These are phyloP conservation scores for Drosophila mayaguana DNA, from an alignment of 2,888 invertebrate species.

Conservation along the genomic window DNA sequence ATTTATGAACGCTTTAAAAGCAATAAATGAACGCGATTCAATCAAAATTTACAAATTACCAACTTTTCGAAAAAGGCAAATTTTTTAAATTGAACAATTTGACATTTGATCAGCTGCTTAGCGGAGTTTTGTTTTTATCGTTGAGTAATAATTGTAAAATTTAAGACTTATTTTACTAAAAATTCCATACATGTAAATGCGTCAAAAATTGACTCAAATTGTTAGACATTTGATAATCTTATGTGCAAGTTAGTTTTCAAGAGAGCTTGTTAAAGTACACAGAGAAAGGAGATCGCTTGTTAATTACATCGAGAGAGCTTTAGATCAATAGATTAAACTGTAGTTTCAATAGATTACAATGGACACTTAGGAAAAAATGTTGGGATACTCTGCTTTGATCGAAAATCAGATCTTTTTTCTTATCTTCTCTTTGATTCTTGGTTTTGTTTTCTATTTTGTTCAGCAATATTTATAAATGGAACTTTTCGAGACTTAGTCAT, in stretches of 20 bases:
- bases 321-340: conserved; percentile 6
- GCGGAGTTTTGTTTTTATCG: conserved; percentile 30
- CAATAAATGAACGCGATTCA: conserved; percentile 71
- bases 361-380: conserved; percentile 38
- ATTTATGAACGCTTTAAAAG: conserved; percentile 73
- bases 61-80: conserved; percentile 75
- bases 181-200: conserved; percentile 80
- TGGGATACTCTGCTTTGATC: conserved; percentile 47
- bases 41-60: conserved; percentile 74
- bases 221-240: conserved; percentile 63
- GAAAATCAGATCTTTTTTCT: conserved; percentile 56
- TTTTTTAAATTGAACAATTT: conserved; percentile 61
- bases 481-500: conserved; percentile 64
- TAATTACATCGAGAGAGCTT: conserved; percentile 41
- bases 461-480: conserved; percentile 76
- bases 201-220: conserved; percentile 84
- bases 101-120: conserved; percentile 68
- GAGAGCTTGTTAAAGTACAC: conserved; percentile 32
- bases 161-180: conserved; percentile 60
- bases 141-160: conserved; percentile 59
- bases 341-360: conserved; percentile 25
- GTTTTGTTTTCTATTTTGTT: conserved; percentile 43
- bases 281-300: conserved; percentile 43
- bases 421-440: conserved; percentile 20
- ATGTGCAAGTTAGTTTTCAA: conserved; percentile 46